These are phyloP conservation scores for Schlechtendalia chinensis DNA, from an alignment of 1,140 invertebrate species.

Conservation along the genomic window DNA sequence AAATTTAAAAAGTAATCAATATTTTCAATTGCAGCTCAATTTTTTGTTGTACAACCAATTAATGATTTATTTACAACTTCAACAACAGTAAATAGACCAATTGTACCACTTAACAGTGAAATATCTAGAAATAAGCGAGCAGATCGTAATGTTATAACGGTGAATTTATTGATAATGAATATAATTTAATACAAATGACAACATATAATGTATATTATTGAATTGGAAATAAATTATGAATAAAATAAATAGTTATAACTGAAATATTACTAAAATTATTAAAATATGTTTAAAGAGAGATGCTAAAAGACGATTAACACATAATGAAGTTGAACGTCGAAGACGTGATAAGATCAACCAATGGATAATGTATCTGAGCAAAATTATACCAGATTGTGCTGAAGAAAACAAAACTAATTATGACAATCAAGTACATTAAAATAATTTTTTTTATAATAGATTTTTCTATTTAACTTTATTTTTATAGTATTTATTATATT, in stretches of 20 bases:
- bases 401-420: slow-evolving; percentile 60
- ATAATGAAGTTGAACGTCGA: slow-evolving; percentile 64
- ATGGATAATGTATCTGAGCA: slow-evolving; percentile 71
- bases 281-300: slow-evolving; percentile 55
- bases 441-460: not conserved
- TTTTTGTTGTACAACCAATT: slow-evolving; percentile 43
- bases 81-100: slow-evolving; percentile 35
- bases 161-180: not conserved
- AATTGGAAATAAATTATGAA: not conserved
- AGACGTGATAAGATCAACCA: slow-evolving; percentile 70
- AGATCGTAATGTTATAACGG: slow-evolving; percentile 34
- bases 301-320: slow-evolving; percentile 61
- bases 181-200: not conserved
- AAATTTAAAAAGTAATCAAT: no score
- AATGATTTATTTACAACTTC: slow-evolving; percentile 44
- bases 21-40: slow-evolving; percentile 22
- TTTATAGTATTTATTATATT: not conserved
- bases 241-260: no score
- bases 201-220: not conserved
- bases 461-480: not conserved
- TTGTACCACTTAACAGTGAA: slow-evolving; percentile 34
- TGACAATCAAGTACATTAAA: slow-evolving; percentile 61
- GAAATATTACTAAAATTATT: not conserved
- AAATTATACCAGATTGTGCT: slow-evolving; percentile 61
- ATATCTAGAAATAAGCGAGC: slow-evolving; percentile 31